A percentile compares a stretch with the other conserved stretches of the same genome.
These are phyloP conservation scores for Trichopoda pennipes DNA, from an alignment of 2,888 invertebrate species.

Conservation along the genomic window DNA sequence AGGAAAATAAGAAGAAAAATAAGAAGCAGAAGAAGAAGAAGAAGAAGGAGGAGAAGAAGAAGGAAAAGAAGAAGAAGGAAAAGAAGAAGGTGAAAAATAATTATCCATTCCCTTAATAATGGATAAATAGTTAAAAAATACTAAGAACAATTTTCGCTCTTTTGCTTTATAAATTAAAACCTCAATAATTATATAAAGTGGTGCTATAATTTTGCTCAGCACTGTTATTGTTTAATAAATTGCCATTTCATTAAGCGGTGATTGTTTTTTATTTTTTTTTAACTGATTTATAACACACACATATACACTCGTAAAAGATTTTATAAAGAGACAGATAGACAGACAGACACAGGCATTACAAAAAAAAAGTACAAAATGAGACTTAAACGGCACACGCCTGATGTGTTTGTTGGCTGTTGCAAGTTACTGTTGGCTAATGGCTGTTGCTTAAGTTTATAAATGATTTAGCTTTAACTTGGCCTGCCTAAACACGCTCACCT, in stretches of 20 bases:
- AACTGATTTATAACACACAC: too few relatives aligned
- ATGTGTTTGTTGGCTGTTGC: too few relatives aligned
- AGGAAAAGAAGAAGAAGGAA: too few relatives aligned
- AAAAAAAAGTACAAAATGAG: background rate
- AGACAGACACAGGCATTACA: constrained; percentile 8
- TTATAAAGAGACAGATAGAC: constrained; percentile 4
- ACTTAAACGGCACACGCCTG: constrained; percentile 65
- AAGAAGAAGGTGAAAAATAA: too few relatives aligned
- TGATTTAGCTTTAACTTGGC: constrained; percentile 60
- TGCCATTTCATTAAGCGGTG: background rate
- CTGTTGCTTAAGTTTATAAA: constrained; percentile 33
- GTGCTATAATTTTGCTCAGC: constrained; percentile 19
- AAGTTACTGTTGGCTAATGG: constrained; percentile 29
- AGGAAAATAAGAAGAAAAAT: too few relatives aligned
- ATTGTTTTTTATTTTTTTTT: background rate
- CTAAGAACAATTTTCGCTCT: too few relatives aligned
- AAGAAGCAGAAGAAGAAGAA: too few relatives aligned
- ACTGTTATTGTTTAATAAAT: background rate
- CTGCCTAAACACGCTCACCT: constrained; percentile 64
- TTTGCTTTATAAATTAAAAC: too few relatives aligned
- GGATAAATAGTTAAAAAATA: too few relatives aligned
- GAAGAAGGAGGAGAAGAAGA: too few relatives aligned
- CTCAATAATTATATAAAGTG: too few relatives aligned
- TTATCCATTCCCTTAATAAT: too few relatives aligned
- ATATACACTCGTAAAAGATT: constrained; percentile 10